Evolutionary conservation across 2,797 vertebrate genomes (phyloP).

Genomic region (Telmatherina bonti): DNA sequence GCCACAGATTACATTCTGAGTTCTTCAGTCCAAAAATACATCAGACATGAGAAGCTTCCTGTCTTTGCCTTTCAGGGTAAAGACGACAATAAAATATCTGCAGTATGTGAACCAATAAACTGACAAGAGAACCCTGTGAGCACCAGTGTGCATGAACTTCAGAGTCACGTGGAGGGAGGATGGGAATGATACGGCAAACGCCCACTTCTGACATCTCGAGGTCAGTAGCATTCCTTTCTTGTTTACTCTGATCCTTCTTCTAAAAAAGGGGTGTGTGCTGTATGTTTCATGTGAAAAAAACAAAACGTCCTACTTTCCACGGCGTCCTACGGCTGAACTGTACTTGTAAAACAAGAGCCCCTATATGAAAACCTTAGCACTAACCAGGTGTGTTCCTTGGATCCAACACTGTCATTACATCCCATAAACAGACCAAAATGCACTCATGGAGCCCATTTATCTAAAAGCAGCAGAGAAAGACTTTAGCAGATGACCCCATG

Average conservation of each 20-base stretch:
- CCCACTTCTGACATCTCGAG: slow-evolving; percentile 45
- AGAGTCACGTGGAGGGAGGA: slow-evolving; percentile 8
- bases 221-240: slow-evolving; percentile 54
- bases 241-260: slow-evolving; percentile 32
- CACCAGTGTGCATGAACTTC: slow-evolving; percentile 9
- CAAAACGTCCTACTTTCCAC: neutral
- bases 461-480: neutral
- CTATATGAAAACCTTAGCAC: slow-evolving; percentile 16
- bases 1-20: neutral
- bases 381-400: slow-evolving; percentile 60
- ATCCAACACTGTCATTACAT: slow-evolving; percentile 61
- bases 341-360: slow-evolving; percentile 34
- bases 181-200: slow-evolving; percentile 30
- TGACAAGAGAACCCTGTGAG: slow-evolving; percentile 21
- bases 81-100: slow-evolving; percentile 33
- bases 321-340: slow-evolving; percentile 28
- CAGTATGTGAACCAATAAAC: slow-evolving; percentile 41
- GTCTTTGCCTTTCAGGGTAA: slow-evolving; percentile 38
- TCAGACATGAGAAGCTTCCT: slow-evolving; percentile 35
- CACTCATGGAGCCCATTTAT: slow-evolving; percentile 15
- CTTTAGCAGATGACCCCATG: neutral
- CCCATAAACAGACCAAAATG: slow-evolving; percentile 31
- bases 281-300: slow-evolving; percentile 14
- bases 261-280: slow-evolving; percentile 6
- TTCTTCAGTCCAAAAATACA: slow-evolving; percentile 35